Conservation (phyloP, 2,888 invertebrate species). For the Drosophila basisetae region DNA sequence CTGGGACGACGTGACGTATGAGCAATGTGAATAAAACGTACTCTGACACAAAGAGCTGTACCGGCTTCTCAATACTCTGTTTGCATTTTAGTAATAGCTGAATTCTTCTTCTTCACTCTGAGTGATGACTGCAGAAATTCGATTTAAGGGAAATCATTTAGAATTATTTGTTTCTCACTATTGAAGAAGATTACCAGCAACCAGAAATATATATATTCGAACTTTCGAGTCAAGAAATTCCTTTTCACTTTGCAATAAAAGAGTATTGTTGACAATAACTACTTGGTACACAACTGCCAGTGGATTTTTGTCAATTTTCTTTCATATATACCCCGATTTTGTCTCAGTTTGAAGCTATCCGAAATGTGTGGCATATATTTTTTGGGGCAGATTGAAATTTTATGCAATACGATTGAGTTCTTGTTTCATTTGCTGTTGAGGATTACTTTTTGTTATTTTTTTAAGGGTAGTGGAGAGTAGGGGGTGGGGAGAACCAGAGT, state of each 20-base stretch:
- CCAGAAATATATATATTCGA: background rate
- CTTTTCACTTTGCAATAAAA: background rate
- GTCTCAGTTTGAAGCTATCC: constrained; percentile 25
- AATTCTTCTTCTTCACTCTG: background rate
- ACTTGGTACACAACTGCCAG: constrained; percentile 37
- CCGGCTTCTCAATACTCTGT: background rate
- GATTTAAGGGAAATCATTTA: background rate
- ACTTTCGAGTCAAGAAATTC: background rate
- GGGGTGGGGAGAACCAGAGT: background rate
- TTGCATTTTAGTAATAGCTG: no score
- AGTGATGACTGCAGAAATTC: background rate
- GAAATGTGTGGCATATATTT: constrained; percentile 44
- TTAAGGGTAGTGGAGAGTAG: background rate
- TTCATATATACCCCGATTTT: constrained; percentile 5
- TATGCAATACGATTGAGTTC: constrained; percentile 26
- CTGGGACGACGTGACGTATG: constrained; percentile 69
- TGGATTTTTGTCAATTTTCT: constrained; percentile 18
- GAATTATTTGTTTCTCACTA: background rate
- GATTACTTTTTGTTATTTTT: constrained; percentile 6
- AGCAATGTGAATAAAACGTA: constrained; percentile 54
- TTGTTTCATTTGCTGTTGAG: constrained; percentile 2
- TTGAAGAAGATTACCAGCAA: background rate
- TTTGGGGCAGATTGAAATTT: constrained; percentile 44
- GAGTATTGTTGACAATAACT: background rate
- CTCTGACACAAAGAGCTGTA: background rate